Evolutionary conservation across 35 echinoderm and acorn worm species (phyloP), one percentile per base, ranked within the genome.

Genomic region (Patiria miniata): DNA sequence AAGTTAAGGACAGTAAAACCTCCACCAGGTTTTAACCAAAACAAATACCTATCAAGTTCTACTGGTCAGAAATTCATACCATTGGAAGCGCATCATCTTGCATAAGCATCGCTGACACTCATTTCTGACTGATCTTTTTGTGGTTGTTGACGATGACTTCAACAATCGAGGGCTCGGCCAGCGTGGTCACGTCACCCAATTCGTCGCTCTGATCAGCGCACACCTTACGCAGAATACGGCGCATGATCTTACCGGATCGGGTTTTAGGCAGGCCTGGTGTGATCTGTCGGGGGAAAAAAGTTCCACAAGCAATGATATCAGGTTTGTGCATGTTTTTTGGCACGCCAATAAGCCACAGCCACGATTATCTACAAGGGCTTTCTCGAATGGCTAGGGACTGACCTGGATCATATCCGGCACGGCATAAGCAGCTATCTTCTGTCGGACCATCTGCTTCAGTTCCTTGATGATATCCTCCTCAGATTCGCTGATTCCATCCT

Each of bases 241-340:
- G 54, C 96, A 99, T 99, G 52, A 99, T 99, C 78, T 99, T 99
- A 9, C 96, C 96, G 7, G 96, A 99, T 10, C 96, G 86, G 8
- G 96, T 99, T 61, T 99, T 99, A 5, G 96, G 96, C 28, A 99
- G 61, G 17, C 96, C 96, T 15, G 96, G 92, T 14, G 95, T 90
- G 18, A 93, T 87, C 91, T 97, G 84, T 42, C 39, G 37, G 37
- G 5, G 38, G 36, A 16, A 61, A 68, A 0, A 73, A 73, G 34
- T 32, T 0, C 2, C 0, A 36, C 1, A 28, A 30, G 28, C 61
- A 32, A 28, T 12, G 34, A 73, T 73, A 18, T n/a, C n/a, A n/a
- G n/a, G n/a, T n/a, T n/a, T n/a, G n/a, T n/a, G n/a, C n/a, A n/a
- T n/a, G n/a, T n/a, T n/a, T n/a, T n/a, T n/a, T n/a, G n/a, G n/a